These are phyloP conservation scores for Achroia grisella DNA, from an alignment of 1,140 invertebrate genomes.

Conservation along the genomic window DNA sequence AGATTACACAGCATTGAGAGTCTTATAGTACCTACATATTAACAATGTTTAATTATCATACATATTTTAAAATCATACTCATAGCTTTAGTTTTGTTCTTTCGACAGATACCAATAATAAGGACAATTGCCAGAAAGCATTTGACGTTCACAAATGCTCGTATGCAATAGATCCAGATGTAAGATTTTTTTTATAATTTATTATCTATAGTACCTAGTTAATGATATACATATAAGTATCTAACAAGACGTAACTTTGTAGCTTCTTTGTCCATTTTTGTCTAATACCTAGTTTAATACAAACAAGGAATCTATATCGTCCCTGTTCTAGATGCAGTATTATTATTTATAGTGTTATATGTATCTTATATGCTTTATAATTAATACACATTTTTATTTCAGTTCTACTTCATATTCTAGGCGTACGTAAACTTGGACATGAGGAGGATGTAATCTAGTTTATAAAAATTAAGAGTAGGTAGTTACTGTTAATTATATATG, in stretches of 20 bases:
- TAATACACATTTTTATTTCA: constrained; percentile 40
- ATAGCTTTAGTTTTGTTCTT: constrained; percentile 1
- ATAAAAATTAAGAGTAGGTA: background rate
- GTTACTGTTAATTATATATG: no score
- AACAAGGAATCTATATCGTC: no score
- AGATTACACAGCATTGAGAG: no score
- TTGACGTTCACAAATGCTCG: constrained; percentile 59
- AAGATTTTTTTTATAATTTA: constrained; percentile 21
- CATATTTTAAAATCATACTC: no score
- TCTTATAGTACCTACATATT: no score
- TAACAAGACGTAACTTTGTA: no score
- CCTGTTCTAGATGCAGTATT: no score
- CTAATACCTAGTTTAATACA: no score
- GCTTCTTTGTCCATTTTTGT: no score
- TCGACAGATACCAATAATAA: constrained; percentile 50
- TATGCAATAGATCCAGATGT: constrained; percentile 54
- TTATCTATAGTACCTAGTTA: background rate
- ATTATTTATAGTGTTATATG: no score
- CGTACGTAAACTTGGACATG: background rate
- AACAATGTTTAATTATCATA: no score
- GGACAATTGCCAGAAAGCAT: constrained; percentile 55
- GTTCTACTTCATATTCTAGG: constrained; percentile 53
- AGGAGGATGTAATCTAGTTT: background rate
- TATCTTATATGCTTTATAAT: no score
- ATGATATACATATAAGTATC: constrained; percentile 1